These are phyloP conservation scores for Synanthedon formicaeformis DNA, from an alignment of 2,888 invertebrate species.

Conservation along the genomic window DNA sequence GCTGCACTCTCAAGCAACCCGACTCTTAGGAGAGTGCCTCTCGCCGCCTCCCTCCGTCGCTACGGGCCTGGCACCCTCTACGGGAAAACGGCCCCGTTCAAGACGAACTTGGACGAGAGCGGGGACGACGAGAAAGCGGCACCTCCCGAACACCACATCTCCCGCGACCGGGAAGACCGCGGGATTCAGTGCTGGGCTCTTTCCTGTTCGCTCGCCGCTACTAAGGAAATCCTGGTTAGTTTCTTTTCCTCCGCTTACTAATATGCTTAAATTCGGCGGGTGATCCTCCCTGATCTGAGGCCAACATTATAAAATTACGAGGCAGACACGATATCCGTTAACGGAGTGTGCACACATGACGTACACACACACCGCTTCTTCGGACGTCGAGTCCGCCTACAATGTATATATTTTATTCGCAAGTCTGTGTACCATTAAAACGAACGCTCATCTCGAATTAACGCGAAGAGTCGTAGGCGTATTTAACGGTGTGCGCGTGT, in stretches of 20 bases:
- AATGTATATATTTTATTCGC: not conserved
- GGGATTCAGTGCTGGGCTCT: not conserved
- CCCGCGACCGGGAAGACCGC: not conserved
- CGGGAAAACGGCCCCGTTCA: conserved; percentile 9
- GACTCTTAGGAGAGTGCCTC: conserved; percentile 3
- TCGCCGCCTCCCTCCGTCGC: conserved; percentile 18
- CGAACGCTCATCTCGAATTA: not conserved
- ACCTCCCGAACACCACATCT: not conserved
- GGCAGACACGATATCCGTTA: not conserved
- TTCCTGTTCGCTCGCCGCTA: conserved; percentile 54
- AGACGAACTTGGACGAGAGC: not conserved
- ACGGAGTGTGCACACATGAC: not conserved
- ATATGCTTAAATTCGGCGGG: conserved; percentile 66
- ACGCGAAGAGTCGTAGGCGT: not conserved
- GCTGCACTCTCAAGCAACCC: not conserved
- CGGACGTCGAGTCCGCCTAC: not conserved
- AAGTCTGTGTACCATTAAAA: not conserved
- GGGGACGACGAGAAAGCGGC: not conserved
- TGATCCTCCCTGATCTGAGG: not conserved
- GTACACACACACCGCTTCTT: not conserved
- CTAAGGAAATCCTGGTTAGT: conserved; percentile 73
- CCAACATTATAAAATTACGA: not conserved
- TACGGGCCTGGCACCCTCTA: conserved; percentile 58
- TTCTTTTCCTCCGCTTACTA: conserved; percentile 74
- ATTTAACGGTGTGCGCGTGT: no score